Evolutionary conservation across 2,888 invertebrate species (phyloP), one percentile per base, ranked within the genome.

Genomic region (Tortricodes alternella): DNA sequence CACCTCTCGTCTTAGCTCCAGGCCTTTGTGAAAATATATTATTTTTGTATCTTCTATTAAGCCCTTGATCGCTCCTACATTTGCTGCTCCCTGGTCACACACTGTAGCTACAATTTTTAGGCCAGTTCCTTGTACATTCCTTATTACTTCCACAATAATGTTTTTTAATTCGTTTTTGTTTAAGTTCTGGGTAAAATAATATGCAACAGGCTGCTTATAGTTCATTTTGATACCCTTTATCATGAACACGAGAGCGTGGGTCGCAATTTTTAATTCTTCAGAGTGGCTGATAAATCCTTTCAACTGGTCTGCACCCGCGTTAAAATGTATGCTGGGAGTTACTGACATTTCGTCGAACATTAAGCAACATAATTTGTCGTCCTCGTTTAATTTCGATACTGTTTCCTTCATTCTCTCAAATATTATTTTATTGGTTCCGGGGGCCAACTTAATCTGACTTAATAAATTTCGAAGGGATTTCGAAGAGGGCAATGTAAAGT

Each of bases 321-420:
- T 50, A 48, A 63, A 67, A 7, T 44, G 38, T 6, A 65, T n/a
- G 18, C 61, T 50, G 0, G 61, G 61, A 1, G 29, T 51, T 19
- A 66, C 27, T 1, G 62, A 58, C 65, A 64, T 64, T 43, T 67
- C 65, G 18, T 67, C 62, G 38, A 65, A 65, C 9, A 61, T 59
- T 2, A 62, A n/a, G 6, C 43, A 51, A 16, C 65, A 64, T 24
- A 8, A 11, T 50, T 44, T 29, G 55, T 53, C 35, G 27, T 29
- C 11, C 18, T 24, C 18, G 9, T 9, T 24, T 19, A 39, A 18
- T 5, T 46, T 29, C 13, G 9, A 7, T 3, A 55, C 48, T 11
- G 44, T 38, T 8, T 37, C 16, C 23, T 56, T 55, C 15, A 61
- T 16, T 35, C 49, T 39, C 21, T 61, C 38, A 52, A 61, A 58